Evolutionary conservation across 1,140 invertebrate species (phyloP), one percentile per base, ranked within the genome.

Genomic region (Sinonovacula constricta): DNA sequence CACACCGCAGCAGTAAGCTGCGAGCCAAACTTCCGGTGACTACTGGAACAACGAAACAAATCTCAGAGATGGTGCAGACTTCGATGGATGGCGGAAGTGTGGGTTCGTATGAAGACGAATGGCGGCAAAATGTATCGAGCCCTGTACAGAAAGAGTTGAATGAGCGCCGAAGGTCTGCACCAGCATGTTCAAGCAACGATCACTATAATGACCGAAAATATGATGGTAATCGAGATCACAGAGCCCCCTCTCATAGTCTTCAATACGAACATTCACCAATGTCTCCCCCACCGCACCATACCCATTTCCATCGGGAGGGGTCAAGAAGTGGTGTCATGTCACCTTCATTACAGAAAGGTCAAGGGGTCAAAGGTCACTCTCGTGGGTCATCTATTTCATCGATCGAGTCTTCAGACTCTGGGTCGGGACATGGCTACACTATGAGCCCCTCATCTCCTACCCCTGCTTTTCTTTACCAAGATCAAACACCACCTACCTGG

Each of bases 1-100:
- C 56, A 22, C 82, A 81, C 22, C 70, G 82, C 49, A 49, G 83
- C n/a, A 83, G 87, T 18, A 88, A 87, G 65, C 81, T 88, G 75
- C 80, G 85, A 10, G 85, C 88, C 0, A 88, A 85, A 75, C 74
- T 89, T 51, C 88, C 88, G 3, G 83, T 89, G 0, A 88, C 88
- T 26, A 89, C 88, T 1, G 88, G 85, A 72, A 89, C 88, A 14
- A 89, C 88, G 15, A 80, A 86, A 49, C 86, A 88, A 49, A 85
- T 89, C 15, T 87, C 88, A 14, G 88, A 87, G 76, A 89, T 89
- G 88, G 81, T 83, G 57, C 85, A 87, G 79, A 79, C 83, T 3
- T 80, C 85, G 12, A 80, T 85, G 60, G 85, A 87, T 39, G 82
- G 77, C 12, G 70, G 78, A 60, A 81, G 80, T 53, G 72, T 83